Base-by-base conservation (phyloP, 1,140 invertebrate genomes). In the Drosophila repleta region DNA sequence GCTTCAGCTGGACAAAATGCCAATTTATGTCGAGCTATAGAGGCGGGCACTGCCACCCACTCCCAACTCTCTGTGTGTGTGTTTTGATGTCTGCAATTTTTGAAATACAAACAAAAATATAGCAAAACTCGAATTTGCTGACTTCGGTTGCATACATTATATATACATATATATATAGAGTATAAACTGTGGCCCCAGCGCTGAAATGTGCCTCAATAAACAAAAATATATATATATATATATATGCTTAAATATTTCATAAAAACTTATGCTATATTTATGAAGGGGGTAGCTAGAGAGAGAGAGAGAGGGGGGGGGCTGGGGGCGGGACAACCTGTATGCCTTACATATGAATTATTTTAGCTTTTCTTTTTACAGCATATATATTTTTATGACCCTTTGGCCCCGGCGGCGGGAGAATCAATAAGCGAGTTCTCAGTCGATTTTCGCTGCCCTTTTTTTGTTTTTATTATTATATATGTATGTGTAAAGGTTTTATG, bases 101-200 rank as follows among this genome's bases (percentile, higher is more conserved):
- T 78, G 70, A 77, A 87, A 87, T 82, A 75, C 78, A 85, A 85
- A 87, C 82, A 85, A 62, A 75, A 75, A 71, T 71, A 48, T 68
- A 70, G 77, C 72, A 52, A 64, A 57, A 64, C 68, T 58, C 45
- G 62, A 66, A 66, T 87, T 78, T 87, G 82, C 82, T 85, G 82
- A 85, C 78, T 87, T 74, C 63, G 39, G 10, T 35, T 35, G 32
- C 32, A 35, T 35, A 35, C 32, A 35, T 35, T 35, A 35, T 35
- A 48, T 68, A 77, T 77, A 87, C 72, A 66, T 55, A 55, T 55
- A 20, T 37, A 21, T 17, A 18, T 17, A 18, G 4, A 43, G 48
- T 46, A 83, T 60, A 53, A 68, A 68, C 52, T 35, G 32, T 10
- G 29, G 0, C 7, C 29, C 29, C 29, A 7, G 80, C 75, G 72